Conservation (phyloP, 2,113 vertebrate genomes). For the Onychorhynchus coronatus region DNA sequence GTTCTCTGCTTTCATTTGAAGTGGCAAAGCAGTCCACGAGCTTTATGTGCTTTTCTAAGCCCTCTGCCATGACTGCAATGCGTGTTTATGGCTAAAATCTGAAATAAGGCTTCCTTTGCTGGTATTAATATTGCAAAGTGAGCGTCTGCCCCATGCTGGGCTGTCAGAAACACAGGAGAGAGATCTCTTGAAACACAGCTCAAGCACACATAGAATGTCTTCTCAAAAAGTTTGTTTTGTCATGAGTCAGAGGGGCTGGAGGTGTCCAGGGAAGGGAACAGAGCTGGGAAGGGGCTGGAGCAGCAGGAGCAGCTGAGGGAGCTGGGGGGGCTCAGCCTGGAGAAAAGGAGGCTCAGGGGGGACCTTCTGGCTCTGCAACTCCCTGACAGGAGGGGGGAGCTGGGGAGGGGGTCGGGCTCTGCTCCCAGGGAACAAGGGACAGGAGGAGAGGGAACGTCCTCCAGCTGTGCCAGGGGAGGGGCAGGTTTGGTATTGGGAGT, state of each 20-base stretch:
- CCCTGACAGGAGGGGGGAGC: background rate
- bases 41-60: background rate
- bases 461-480: background rate
- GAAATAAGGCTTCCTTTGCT: background rate
- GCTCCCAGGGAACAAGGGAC: background rate
- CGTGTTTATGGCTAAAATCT: background rate
- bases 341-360: background rate
- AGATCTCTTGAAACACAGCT: background rate
- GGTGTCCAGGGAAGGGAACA: background rate
- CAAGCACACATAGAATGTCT: background rate
- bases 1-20: background rate
- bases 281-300: background rate
- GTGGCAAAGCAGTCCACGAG: background rate
- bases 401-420: background rate
- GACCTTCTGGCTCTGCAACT: background rate
- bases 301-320: background rate
- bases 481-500: background rate
- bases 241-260: background rate
- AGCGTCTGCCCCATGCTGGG: background rate
- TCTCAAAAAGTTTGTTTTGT: background rate
- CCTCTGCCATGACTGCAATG: background rate
- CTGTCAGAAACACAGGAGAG: background rate
- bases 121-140: background rate
- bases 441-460: background rate
- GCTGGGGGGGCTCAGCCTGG: background rate